Evolutionary conservation across 2,797 vertebrate genomes (phyloP), one percentile per base, ranked within the genome.

Genomic region (Anguilla obscura): DNA sequence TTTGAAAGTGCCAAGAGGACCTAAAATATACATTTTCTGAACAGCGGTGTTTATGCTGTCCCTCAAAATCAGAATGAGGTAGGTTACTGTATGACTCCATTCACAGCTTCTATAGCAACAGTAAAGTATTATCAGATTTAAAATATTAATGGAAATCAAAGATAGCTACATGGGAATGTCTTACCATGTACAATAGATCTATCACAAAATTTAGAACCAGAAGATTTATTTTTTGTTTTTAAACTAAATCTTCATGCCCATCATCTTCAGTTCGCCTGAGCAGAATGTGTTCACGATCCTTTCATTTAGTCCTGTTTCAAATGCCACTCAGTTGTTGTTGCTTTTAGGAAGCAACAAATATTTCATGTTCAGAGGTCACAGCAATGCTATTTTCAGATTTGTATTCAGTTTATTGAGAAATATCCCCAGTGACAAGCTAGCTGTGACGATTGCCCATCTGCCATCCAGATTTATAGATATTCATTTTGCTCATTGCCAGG

Each of bases 391-490:
- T 91, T 87, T 80, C 88, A 90, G 89, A 90, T 92, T 90, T 89
- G 27, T 30, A 3, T 87, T 90, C 40, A 87, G 56, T 88, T 91
- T 85, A 89, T 88, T 90, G 89, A 91, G 88, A 90, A 89, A 90
- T 91, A 89, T 85, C 82, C 66, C 83, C 88, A 24, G 33, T 12
- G 83, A 87, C 88, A 84, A 91, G 88, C 90, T 91, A 91, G 87
- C 92, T 91, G 92, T 93, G 92, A 90, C 52, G 91, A 91, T 91
- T 92, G 90, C 94, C 93, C 93, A 93, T 93, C 91, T 94, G 93
- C 90, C 90, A 91, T 83, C 40, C 88, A 89, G 90, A 90, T 88
- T 89, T 86, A 80, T 84, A 33, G 52, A 36, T 86, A 84, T 86
- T 76, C 89, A 82, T 82, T 90, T 88, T 84, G 82, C 10, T 54